Base-by-base conservation (phyloP, 1,140 invertebrate genomes). In the Pygmarrhopalites habei region DNA sequence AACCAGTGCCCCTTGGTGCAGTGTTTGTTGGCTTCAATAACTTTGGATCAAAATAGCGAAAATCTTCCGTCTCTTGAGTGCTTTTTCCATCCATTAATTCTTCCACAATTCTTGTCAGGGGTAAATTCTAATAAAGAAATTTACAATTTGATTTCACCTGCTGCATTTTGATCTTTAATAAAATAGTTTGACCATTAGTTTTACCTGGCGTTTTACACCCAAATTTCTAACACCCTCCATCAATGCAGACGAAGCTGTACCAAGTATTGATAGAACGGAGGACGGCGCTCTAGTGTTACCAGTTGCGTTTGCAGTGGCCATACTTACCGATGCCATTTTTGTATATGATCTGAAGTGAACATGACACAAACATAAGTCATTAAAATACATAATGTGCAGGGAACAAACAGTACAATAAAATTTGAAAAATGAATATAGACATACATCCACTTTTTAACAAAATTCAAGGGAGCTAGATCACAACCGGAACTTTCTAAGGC, bases 181-280 rank as follows among this genome's bases (percentile, higher is more conserved):
- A 57, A 30, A 43, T 49, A 29, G n/a, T n/a, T n/a, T n/a, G n/a
- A n/a, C n/a, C n/a, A n/a, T n/a, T n/a, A n/a, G 35, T 64, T 84
- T 84, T 77, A 92, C 90, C 79, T 98, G 94, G 79, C 89, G 87
- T 75, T 99, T 99, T 7, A 98, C 89, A 32, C 98, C 95, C 64
- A 99, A 82, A 82, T 99, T 99, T 77, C 99, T 98, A 0, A 99
- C 96, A 39, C 96, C 96, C 79, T 99, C 96, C 95, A 99, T 99
- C 0, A 98, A 93, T 79, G 98, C 97, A 49, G 92, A 93, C 1
- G 94, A 98, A 28, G 93, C 94, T 5, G 88, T 92, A 72, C 99
- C 88, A 17, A 99, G 80, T 78, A 98, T 98, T 1, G 92, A 94
- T 78, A 99, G 98, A 95, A 99, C 98, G 15, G 57, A 58, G 10